Base-by-base conservation (phyloP, 2,888 invertebrate species). In the Tetragonula carbonaria region DNA sequence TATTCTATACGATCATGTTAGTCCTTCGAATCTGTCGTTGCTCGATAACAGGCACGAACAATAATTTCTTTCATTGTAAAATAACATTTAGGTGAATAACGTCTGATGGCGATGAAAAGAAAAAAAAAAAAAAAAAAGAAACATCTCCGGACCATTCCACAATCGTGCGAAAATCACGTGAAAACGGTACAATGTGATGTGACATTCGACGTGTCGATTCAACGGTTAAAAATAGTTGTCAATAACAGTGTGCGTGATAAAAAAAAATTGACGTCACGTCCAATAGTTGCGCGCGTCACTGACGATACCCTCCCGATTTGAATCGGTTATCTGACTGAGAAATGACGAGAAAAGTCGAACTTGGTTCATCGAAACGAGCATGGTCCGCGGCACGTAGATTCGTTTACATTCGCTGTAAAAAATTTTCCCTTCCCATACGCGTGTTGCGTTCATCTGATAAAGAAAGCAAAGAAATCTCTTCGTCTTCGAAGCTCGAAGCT, bases 251-350 rank as follows among this genome's bases (percentile, higher is more conserved):
- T n/a, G 14, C 13, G 77, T 77, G 82, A 84, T 81, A 74, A 67
- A 16, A 62, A 62, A 70, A 74, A 57, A 65, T 84, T 84, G 83
- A 82, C 77, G 77, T 84, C 84, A 82, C 28, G 21, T 53, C 6
- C 16, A 77, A 65, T 74, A 76, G 82, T 71, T 51, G 50, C 59
- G 45, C 59, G 45, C 50, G 68, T 67, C 67, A 63, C 23, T 71
- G 38, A 81, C n/a, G 72, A 81, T 76, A 68, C 65, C 23, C 76
- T 63, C 21, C 59, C 74, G 74, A 82, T 84, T 78, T 71, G 74
- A 84, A 77, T 82, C 70, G 23, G 63, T 77, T 76, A 71, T 76
- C 70, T 71, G 82, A 71, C 84, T 59, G 18, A 33, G 33, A 71
- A 77, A 70, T 53, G 77, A 73, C 38, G n/a, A 33, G 23, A 28